Conservation (phyloP, 2,888 invertebrate genomes). For the Cloeon dipterum region DNA sequence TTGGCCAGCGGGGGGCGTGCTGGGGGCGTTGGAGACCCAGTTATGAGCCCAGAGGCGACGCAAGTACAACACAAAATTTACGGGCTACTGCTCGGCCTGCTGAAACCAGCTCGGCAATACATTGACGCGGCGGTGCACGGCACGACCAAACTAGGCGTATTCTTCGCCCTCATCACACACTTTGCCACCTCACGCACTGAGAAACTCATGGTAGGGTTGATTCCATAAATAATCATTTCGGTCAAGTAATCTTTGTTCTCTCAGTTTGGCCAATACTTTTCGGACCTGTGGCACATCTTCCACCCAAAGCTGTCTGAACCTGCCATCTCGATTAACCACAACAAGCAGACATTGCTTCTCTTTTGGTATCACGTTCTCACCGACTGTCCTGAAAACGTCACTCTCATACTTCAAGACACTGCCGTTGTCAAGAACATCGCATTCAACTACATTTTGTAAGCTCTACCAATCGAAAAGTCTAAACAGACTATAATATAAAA, state of each 20-base stretch:
- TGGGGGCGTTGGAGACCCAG: conserved; percentile 14
- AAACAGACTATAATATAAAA: not conserved
- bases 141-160: conserved; percentile 75
- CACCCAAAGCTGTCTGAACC: conserved; percentile 88
- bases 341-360: conserved; percentile 75
- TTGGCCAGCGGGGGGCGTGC: conserved; percentile 19
- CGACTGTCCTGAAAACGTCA: conserved; percentile 83
- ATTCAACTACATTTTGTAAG: conserved; percentile 88
- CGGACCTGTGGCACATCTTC: conserved; percentile 82
- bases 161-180: conserved; percentile 78
- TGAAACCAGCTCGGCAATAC: conserved; percentile 66
- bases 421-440: conserved; percentile 84
- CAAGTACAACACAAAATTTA: conserved; percentile 27
- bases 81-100: conserved; percentile 43
- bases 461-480: not conserved
- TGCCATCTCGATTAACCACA: conserved; percentile 82
- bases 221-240: not conserved
- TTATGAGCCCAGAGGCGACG: conserved; percentile 9
- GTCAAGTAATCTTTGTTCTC: not conserved
- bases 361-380: conserved; percentile 87
- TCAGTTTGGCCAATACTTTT: conserved; percentile 83
- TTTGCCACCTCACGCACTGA: conserved; percentile 77
- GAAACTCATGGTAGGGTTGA: conserved; percentile 59
- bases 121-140: conserved; percentile 71
- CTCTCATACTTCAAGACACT: conserved; percentile 64